Conservation (phyloP, 2,113 vertebrate genomes). For the Tympanuchus pallidicinctus region DNA sequence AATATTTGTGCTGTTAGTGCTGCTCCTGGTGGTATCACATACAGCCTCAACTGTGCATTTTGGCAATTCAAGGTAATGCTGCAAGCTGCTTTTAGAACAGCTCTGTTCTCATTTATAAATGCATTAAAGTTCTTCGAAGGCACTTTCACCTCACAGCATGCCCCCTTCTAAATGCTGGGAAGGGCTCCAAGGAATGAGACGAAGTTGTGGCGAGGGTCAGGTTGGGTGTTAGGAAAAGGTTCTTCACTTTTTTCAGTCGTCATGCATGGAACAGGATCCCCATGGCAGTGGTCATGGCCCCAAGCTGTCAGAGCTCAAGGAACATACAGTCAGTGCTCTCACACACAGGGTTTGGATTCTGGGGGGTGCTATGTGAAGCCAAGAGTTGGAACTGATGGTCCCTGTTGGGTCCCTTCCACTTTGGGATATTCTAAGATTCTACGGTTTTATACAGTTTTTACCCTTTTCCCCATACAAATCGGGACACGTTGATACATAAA, state of each 20-base stretch:
- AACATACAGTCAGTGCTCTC: background rate
- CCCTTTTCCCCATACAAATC: background rate
- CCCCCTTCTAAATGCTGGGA: background rate
- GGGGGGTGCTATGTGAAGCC: background rate
- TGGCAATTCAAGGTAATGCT: background rate
- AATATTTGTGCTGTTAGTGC: background rate
- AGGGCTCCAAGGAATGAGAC: background rate
- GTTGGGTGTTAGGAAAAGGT: background rate
- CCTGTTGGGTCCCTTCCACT: background rate
- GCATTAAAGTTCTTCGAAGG: background rate
- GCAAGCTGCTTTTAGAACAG: background rate
- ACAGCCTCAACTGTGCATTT: background rate
- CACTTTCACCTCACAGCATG: background rate
- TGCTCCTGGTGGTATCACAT: background rate
- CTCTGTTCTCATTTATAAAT: background rate
- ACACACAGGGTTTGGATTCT: background rate
- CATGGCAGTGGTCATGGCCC: background rate
- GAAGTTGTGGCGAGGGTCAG: background rate
- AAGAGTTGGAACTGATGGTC: background rate
- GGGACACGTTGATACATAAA: background rate
- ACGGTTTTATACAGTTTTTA: background rate
- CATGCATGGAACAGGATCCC: background rate
- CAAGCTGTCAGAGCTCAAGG: background rate
- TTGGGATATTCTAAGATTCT: background rate
- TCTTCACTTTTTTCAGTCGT: background rate